Evolutionary conservation across 2,888 invertebrate species (phyloP).

Genomic region (Pecten maximus): DNA sequence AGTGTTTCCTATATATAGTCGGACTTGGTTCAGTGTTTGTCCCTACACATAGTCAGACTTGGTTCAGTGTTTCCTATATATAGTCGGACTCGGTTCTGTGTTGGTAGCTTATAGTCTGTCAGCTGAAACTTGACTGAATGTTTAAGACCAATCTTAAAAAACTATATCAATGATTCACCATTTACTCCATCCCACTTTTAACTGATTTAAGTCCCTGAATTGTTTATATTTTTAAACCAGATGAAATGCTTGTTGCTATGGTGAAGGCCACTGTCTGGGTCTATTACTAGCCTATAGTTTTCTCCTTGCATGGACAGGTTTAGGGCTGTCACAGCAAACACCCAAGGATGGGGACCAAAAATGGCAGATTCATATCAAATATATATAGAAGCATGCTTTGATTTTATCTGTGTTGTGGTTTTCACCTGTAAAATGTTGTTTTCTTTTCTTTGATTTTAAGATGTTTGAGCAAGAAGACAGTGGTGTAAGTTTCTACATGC

Average conservation of each 20-base stretch:
- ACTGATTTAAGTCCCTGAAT: too few species aligned
- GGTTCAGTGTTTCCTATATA: too few species aligned
- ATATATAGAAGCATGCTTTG: not conserved
- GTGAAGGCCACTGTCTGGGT: not conserved
- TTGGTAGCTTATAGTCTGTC: too few species aligned
- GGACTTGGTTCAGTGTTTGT: too few species aligned
- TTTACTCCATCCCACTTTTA: too few species aligned
- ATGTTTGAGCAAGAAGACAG: slow-evolving; percentile 32
- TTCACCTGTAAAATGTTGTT: slow-evolving; percentile 12
- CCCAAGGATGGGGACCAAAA: not conserved
- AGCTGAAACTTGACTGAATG: too few species aligned
- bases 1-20: too few species aligned
- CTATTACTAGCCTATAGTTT: not conserved
- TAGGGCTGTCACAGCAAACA: not conserved
- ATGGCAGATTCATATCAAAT: not conserved
- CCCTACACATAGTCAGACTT: too few species aligned
- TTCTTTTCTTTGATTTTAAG: slow-evolving; percentile 20
- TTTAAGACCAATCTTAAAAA: too few species aligned
- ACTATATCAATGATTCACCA: too few species aligned
- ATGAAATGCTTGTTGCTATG: not conserved
- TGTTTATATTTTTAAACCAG: too few species aligned
- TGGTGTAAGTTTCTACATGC: not conserved
- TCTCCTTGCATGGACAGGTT: not conserved
- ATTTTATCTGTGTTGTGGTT: not conserved
- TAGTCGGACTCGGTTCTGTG: too few species aligned